Conservation (phyloP, 2,888 invertebrate genomes). For the Lasioglossum zephyrum region DNA sequence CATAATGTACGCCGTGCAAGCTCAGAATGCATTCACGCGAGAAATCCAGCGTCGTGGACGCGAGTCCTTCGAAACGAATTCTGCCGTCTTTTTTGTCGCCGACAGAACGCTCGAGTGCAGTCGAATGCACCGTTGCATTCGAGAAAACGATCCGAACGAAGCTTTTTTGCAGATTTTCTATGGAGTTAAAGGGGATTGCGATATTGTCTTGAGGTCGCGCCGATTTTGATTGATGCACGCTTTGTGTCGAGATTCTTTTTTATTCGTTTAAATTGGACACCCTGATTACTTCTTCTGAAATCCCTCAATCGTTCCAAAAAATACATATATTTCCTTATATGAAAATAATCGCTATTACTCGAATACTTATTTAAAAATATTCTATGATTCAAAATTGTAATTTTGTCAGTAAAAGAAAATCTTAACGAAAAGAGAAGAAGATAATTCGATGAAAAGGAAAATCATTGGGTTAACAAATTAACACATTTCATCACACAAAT, state of each 20-base stretch:
- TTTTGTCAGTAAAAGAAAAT: background rate
- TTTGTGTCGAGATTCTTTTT: background rate
- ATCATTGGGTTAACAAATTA: background rate
- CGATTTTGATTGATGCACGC: background rate
- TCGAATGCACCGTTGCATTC: background rate
- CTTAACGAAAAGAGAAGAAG: background rate
- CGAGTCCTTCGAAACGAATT: background rate
- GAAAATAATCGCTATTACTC: background rate
- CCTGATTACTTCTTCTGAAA: background rate
- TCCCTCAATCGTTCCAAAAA: background rate
- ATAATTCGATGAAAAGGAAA: background rate
- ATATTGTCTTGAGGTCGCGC: background rate
- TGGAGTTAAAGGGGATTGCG: background rate
- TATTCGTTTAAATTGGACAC: background rate
- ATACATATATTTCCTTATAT: background rate
- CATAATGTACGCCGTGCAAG: constrained; percentile 46
- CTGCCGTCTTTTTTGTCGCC: background rate
- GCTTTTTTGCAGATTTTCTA: background rate
- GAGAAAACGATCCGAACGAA: background rate
- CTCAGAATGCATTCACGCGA: constrained; percentile 43
- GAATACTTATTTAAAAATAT: background rate
- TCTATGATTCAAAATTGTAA: background rate
- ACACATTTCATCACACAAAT: background rate
- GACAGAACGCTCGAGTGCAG: background rate
- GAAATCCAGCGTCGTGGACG: constrained; percentile 14